A percentile compares a stretch with the other conserved stretches of the same genome.
phyloP scores from a whole-genome alignment of 2,888 invertebrate genomes.

The Onchidella celtica region DNA sequence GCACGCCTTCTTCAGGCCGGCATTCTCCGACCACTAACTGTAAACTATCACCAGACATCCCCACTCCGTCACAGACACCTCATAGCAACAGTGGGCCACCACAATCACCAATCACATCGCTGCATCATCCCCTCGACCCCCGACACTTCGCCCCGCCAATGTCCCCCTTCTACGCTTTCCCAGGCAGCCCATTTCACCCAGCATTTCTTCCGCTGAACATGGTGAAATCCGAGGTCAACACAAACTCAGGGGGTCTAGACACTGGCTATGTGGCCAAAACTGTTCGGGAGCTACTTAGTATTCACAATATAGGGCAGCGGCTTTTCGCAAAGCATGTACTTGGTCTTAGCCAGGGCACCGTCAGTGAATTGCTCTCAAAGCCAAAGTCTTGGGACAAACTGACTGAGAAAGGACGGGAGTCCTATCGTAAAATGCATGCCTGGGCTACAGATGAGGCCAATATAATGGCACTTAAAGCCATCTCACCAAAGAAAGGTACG shows the following conservation, averaged over 20 bases:
- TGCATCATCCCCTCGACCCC: constrained; percentile 46
- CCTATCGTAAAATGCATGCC: constrained; percentile 99
- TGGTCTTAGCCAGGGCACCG: constrained; percentile 96
- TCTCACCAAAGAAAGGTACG: constrained; percentile 86
- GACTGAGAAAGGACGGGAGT: constrained; percentile 99
- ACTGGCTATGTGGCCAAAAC: constrained; percentile 95
- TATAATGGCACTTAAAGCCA: constrained; percentile 96
- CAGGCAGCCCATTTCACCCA: constrained; percentile 49
- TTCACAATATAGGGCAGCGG: constrained; percentile 99
- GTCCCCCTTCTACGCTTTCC: constrained; percentile 53
- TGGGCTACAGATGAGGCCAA: constrained; percentile 99
- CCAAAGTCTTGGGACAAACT: constrained; percentile 99
- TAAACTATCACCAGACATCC: constrained; percentile 45
- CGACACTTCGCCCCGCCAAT: constrained; percentile 51
- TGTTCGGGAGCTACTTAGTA: constrained; percentile 95
- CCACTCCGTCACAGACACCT: constrained; percentile 47
- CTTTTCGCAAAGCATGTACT: constrained; percentile 99
- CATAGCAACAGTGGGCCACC: constrained; percentile 34
- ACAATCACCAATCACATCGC: constrained; percentile 46
- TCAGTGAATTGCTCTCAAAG: constrained; percentile 97
- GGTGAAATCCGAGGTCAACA: constrained; percentile 55
- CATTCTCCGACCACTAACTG: constrained; percentile 39
- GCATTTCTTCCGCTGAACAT: constrained; percentile 57
- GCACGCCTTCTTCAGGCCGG: constrained; percentile 27
- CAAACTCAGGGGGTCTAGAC: constrained; percentile 87